Conservation (phyloP, 37 sponge, comb jelly and placozoan species). For the Cliona cf. orientalis region DNA sequence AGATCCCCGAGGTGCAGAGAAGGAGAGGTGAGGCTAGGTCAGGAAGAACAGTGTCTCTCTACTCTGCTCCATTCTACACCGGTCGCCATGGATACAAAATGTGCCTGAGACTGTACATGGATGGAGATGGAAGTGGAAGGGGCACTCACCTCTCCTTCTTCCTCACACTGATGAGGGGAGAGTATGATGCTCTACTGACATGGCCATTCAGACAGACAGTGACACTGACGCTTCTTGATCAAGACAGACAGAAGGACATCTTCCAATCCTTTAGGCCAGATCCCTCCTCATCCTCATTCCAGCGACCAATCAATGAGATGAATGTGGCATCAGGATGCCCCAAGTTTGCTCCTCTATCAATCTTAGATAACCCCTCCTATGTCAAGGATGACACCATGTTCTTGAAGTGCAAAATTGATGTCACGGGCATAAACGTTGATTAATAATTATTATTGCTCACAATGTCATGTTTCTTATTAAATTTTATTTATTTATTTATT, state of each 20-base stretch:
- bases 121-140: slow-evolving; percentile 88
- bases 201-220: slow-evolving; percentile 87
- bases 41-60: slow-evolving; percentile 79
- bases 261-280: slow-evolving; percentile 80
- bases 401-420: slow-evolving; percentile 57
- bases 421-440: slow-evolving; percentile 10
- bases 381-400: slow-evolving; percentile 81
- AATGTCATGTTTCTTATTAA: too few relatives aligned
- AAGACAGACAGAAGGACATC: slow-evolving; percentile 55
- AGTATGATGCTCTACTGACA: slow-evolving; percentile 83
- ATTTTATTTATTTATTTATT: too few relatives aligned
- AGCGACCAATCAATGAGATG: slow-evolving; percentile 75
- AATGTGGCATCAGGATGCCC: slow-evolving; percentile 92
- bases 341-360: slow-evolving; percentile 70
- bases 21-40: slow-evolving; percentile 70
- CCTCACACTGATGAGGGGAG: slow-evolving; percentile 84
- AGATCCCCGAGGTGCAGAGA: slow-evolving; percentile 74
- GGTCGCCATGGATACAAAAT: slow-evolving; percentile 83
- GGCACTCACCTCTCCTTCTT: slow-evolving; percentile 79
- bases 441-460: too few relatives aligned
- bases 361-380: slow-evolving; percentile 54
- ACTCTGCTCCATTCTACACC: slow-evolving; percentile 89
- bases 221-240: slow-evolving; percentile 71
- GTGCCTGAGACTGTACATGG: slow-evolving; percentile 82
- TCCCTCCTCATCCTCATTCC: slow-evolving; percentile 56